Evolutionary conservation across 2,113 vertebrate genomes (phyloP).

Genomic region (Tragulus kanchil): DNA sequence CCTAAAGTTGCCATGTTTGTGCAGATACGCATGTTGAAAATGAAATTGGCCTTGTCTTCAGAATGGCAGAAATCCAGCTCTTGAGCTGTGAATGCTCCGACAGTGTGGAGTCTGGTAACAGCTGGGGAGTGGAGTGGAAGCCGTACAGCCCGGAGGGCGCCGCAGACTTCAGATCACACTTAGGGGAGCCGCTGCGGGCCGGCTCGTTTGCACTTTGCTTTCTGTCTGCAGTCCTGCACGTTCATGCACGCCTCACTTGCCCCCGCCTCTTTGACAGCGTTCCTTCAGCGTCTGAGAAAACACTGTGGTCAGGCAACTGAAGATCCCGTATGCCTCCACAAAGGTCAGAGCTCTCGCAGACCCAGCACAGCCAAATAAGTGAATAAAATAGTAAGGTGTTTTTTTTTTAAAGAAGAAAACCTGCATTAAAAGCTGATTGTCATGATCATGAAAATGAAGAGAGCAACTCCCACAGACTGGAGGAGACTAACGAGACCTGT

Average conservation of each 20-base stretch:
- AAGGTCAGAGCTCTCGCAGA: not conserved
- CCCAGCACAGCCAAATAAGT: not conserved
- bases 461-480: not conserved
- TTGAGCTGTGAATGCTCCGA: not conserved
- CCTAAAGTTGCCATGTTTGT: not conserved
- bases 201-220: too few relatives aligned
- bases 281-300: not conserved
- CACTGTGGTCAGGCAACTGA: not conserved
- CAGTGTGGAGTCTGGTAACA: not conserved
- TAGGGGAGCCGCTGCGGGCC: not conserved
- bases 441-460: not conserved
- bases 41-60: not conserved
- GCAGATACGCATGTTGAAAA: not conserved
- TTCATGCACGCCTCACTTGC: not conserved
- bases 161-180: too few relatives aligned
- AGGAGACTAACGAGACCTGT: not conserved
- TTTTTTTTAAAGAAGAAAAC: not conserved
- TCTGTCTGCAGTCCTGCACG: not conserved
- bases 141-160: accelerated
- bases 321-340: not conserved
- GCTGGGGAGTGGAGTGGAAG: not conserved
- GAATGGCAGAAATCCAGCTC: not conserved
- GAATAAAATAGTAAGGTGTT: not conserved
- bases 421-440: not conserved
- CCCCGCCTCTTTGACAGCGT: not conserved